Percentiles rank a stretch among this genome's conserved stretches.
These are phyloP conservation scores for Philotrypesis tridentata DNA, from an alignment of 1,140 invertebrate genomes.

Conservation along the genomic window DNA sequence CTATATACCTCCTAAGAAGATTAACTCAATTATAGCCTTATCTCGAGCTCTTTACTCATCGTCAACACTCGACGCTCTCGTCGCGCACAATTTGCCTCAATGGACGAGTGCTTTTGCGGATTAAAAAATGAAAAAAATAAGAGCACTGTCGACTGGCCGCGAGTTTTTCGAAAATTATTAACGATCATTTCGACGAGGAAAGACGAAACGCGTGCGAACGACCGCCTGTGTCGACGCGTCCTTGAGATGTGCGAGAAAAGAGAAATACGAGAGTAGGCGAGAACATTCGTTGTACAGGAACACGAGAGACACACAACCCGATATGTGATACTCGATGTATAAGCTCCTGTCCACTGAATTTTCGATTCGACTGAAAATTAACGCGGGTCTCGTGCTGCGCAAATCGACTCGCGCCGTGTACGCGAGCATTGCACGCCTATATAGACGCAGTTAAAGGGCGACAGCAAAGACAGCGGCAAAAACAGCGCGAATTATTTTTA, in stretches of 20 bases:
- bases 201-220: not conserved
- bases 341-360: no score
- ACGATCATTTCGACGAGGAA: not conserved
- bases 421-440: no score
- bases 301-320: not conserved
- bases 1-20: conserved; percentile 18
- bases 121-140: no score
- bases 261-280: no score
- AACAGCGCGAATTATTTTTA: not conserved
- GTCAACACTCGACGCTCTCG: not conserved
- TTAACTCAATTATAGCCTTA: conserved; percentile 34
- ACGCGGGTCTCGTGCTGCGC: no score
- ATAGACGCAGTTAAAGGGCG: no score
- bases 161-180: not conserved
- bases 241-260: not conserved
- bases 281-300: no score
- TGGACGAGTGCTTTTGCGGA: not conserved
- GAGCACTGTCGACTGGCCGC: not conserved
- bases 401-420: no score
- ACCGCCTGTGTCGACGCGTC: not conserved
- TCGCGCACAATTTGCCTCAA: not conserved
- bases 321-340: not conserved
- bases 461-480: no score
- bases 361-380: no score
- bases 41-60: not conserved